Conservation (phyloP, 1,140 invertebrate genomes). For the Oryctes rhinoceros region DNA sequence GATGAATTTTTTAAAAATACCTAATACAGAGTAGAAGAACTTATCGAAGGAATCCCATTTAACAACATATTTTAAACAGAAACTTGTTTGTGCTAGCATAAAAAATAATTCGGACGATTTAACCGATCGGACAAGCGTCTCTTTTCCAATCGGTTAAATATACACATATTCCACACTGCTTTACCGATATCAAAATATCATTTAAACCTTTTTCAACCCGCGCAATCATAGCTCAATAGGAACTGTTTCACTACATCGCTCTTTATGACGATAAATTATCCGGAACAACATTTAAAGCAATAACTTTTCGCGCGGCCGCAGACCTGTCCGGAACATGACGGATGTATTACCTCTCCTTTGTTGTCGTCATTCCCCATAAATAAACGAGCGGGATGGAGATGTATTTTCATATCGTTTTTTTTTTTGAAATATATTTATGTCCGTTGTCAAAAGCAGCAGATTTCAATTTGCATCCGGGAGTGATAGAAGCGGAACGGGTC, state of each 20-base stretch:
- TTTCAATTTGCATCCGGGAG: slow-evolving; percentile 4
- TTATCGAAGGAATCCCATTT: no score
- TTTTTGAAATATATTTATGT: slow-evolving; percentile 13
- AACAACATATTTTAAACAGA: no score
- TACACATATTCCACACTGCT: no score
- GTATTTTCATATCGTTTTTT: slow-evolving; percentile 12
- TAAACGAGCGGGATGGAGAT: neutral
- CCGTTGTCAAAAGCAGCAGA: slow-evolving; percentile 1
- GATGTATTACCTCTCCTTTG: neutral
- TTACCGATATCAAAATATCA: no score
- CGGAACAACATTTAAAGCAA: neutral
- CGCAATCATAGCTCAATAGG: neutral
- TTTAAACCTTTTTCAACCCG: no score
- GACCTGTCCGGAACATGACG: neutral
- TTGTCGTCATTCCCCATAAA: neutral
- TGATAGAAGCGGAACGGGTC: neutral
- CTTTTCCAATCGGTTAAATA: no score
- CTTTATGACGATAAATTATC: neutral
- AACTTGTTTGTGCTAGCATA: no score
- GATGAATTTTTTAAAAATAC: no score
- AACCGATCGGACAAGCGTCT: no score
- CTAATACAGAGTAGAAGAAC: no score
- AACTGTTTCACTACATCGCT: neutral
- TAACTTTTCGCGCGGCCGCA: neutral
- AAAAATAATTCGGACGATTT: no score